Conservation (phyloP, 2,797 vertebrate genomes). For the Cyprinodon diabolis region DNA sequence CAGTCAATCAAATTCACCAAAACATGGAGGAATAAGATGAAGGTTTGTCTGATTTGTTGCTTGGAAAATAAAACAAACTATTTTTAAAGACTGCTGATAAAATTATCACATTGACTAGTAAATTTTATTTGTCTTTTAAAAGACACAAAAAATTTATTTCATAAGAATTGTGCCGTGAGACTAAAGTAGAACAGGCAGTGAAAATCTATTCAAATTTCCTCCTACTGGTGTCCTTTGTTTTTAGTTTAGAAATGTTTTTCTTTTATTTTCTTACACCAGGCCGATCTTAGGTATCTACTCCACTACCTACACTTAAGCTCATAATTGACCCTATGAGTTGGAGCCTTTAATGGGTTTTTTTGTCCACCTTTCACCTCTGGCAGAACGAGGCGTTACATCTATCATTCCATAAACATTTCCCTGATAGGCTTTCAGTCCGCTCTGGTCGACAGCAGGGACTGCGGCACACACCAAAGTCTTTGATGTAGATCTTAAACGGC, state of each 20-base stretch:
- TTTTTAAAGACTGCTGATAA: constrained; percentile 26
- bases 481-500: constrained; percentile 58
- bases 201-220: not conserved
- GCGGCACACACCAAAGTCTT: constrained; percentile 63
- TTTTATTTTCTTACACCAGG: not conserved
- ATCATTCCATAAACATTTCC: constrained; percentile 72
- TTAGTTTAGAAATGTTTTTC: not conserved
- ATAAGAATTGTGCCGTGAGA: not conserved
- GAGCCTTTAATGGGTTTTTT: constrained; percentile 49
- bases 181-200: not conserved
- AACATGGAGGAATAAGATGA: constrained; percentile 22
- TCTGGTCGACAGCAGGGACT: constrained; percentile 64
- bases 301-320: constrained; percentile 50
- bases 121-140: constrained; percentile 23
- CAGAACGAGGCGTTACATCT: constrained; percentile 68
- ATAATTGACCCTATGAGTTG: constrained; percentile 7
- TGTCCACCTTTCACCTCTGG: constrained; percentile 69
- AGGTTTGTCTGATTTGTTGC: constrained; percentile 5
- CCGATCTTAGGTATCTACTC: constrained; percentile 56
- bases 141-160: constrained; percentile 6
- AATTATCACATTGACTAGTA: not conserved
- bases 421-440: constrained; percentile 63
- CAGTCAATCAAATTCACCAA: constrained; percentile 44
- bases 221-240: no score
- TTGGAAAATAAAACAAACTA: not conserved